Evolutionary conservation across 2,888 invertebrate genomes (phyloP).

Genomic region (Hemaris fuciformis): DNA sequence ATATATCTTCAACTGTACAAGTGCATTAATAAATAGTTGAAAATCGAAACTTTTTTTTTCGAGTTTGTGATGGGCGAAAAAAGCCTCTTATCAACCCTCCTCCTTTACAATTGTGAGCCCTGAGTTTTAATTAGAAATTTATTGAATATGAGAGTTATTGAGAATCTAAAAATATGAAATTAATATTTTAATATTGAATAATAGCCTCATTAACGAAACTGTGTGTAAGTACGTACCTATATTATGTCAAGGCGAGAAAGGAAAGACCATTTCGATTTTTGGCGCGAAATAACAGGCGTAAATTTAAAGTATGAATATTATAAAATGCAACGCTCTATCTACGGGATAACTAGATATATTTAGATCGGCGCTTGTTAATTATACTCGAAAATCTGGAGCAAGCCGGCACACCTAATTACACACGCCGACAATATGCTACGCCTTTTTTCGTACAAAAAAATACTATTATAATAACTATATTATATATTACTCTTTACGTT

Average conservation of each 20-base stretch:
- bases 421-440: background rate
- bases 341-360: conserved; percentile 41
- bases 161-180: too few species aligned
- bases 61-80: too few species aligned
- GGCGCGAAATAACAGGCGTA: background rate
- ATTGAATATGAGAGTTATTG: too few species aligned
- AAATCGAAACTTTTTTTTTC: too few species aligned
- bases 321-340: conserved; percentile 14
- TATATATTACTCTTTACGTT: background rate
- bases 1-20: too few species aligned
- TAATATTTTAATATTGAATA: too few species aligned
- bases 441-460: conserved; percentile 3
- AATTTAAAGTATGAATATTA: background rate
- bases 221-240: too few species aligned
- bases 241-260: background rate
- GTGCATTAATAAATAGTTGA: too few species aligned
- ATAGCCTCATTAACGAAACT: too few species aligned
- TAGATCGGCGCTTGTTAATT: conserved; percentile 55
- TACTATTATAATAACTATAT: background rate
- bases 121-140: too few species aligned
- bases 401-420: conserved; percentile 30
- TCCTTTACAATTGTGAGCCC: too few species aligned
- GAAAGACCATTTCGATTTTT: background rate
- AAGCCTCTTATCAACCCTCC: too few species aligned
- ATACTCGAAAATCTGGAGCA: conserved; percentile 57